Percentiles rank a stretch among this genome's conserved stretches.
These are phyloP conservation scores for Plectrocnemia conspersa DNA, from an alignment of 1,140 invertebrate species.

Conservation along the genomic window DNA sequence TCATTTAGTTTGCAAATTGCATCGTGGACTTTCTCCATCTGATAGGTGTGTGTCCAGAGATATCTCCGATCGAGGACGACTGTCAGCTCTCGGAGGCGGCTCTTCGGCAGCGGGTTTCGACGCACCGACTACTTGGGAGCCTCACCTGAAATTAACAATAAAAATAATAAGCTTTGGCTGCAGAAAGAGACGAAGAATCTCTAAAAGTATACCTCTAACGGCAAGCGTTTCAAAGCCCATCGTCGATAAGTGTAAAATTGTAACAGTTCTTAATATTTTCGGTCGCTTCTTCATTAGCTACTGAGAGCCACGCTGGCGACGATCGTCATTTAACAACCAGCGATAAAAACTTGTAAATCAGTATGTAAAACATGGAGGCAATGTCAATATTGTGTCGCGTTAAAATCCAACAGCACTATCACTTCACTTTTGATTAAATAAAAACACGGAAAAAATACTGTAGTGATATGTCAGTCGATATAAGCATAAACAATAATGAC, in stretches of 20 bases:
- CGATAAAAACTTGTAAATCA: slow-evolving; percentile 21
- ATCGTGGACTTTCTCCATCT: slow-evolving; percentile 12
- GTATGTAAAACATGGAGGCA: slow-evolving; percentile 23
- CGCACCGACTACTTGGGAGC: not conserved
- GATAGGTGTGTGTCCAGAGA: not conserved
- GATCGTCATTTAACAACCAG: slow-evolving; percentile 9
- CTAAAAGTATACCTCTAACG: slow-evolving; percentile 19
- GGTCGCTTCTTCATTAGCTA: slow-evolving; percentile 18
- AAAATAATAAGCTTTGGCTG: not conserved
- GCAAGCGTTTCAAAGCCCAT: slow-evolving; percentile 9
- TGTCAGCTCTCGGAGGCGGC: not conserved
- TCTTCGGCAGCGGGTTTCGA: not conserved
- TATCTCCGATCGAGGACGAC: not conserved
- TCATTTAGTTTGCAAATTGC: not conserved
- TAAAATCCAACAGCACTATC: no score
- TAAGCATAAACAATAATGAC: no score
- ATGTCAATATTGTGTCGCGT: no score
- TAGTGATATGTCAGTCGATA: no score
- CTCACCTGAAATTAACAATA: slow-evolving; percentile 19
- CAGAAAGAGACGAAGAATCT: not conserved
- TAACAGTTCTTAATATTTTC: slow-evolving; percentile 12
- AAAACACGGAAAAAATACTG: no score
- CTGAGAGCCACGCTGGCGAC: slow-evolving; percentile 18
- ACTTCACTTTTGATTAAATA: no score
- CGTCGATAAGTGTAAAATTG: not conserved